phyloP scores from a whole-genome alignment of 2,113 vertebrate genomes.

The Rousettus leschenaultii region DNA sequence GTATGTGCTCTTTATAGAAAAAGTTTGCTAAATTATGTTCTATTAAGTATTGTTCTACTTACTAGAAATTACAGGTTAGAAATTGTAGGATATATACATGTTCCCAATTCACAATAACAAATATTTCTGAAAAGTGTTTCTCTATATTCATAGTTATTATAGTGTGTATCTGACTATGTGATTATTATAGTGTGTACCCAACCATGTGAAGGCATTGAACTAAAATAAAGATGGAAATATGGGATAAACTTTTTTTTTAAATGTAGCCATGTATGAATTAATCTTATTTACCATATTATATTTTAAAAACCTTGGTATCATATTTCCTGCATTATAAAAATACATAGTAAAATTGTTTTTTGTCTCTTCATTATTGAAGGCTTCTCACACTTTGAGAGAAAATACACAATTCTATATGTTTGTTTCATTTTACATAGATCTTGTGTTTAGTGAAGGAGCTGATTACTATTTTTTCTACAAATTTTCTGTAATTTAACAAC shows the following conservation, averaged over 20 bases:
- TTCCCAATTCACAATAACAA: background rate
- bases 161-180: too few relatives aligned
- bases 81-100: background rate
- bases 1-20: background rate
- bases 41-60: background rate
- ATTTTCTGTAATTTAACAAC: slow-evolving; percentile 33
- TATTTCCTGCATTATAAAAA: background rate
- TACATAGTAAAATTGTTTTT: background rate
- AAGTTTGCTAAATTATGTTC: background rate
- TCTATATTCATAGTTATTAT: background rate
- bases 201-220: background rate
- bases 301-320: background rate
- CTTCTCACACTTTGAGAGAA: background rate
- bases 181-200: background rate
- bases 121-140: background rate
- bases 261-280: background rate
- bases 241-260: background rate
- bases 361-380: background rate
- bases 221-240: background rate
- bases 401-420: background rate
- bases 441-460: background rate
- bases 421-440: background rate
- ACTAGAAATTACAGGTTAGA: background rate
- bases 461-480: slow-evolving; percentile 32
- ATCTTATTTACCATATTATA: background rate